Percentiles rank a stretch among this genome's conserved stretches.
Conservation (phyloP, 92 coral and sea anemone genomes). For the Galaxea fascicularis region DNA sequence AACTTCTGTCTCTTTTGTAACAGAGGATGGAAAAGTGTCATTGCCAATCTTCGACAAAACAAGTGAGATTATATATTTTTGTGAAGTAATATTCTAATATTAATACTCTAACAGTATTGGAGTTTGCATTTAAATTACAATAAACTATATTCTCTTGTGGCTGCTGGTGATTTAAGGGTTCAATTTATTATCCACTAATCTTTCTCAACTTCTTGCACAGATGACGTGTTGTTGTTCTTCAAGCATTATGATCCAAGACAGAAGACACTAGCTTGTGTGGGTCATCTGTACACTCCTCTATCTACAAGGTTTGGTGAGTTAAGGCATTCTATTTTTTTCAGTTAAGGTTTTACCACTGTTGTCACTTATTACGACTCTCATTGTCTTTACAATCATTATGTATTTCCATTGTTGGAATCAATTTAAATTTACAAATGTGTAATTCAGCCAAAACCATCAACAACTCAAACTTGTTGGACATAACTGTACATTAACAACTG, state of each 20-base stretch:
- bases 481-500: too few relatives aligned
- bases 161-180: background rate
- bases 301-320: conserved; percentile 77
- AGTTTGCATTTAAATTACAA: background rate
- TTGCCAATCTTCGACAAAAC: conserved; percentile 87
- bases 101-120: background rate
- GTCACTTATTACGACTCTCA: background rate
- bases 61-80: conserved; percentile 65
- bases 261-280: conserved; percentile 82
- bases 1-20: background rate
- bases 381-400: background rate
- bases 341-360: background rate
- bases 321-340: too few relatives aligned
- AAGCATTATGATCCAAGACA: conserved; percentile 93
- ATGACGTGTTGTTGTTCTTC: conserved; percentile 94
- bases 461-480: too few relatives aligned
- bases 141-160: background rate
- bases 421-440: too few relatives aligned
- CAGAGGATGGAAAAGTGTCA: conserved; percentile 75
- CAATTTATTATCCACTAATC: background rate
- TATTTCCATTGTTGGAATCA: background rate
- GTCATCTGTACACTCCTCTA: conserved; percentile 83
- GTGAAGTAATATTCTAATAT: background rate
- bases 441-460: too few relatives aligned
- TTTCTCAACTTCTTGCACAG: conserved; percentile 34